Percentiles rank a stretch among this genome's conserved stretches.
phyloP scores from a whole-genome alignment of 2,888 invertebrate genomes.

The Lottia gigantea region DNA sequence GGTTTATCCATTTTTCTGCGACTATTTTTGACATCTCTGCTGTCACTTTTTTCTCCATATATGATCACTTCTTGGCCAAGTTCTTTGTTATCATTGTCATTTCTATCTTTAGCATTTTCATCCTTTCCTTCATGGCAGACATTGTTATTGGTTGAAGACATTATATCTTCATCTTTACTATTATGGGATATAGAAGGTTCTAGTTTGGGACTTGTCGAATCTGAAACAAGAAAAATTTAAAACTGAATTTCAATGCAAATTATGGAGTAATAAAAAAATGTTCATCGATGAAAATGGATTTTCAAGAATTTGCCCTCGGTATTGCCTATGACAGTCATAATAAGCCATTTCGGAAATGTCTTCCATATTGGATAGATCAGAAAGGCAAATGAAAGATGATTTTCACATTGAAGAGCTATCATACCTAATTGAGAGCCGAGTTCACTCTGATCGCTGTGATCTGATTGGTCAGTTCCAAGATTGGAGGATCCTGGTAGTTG shows the following conservation, averaged over 20 bases:
- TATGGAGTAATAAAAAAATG: no score
- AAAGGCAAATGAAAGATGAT: neutral
- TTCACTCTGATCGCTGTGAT: constrained; percentile 40
- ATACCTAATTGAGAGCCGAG: constrained; percentile 33
- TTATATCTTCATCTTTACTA: constrained; percentile 13
- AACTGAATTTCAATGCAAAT: no score
- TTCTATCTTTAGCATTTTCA: neutral
- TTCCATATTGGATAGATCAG: no score
- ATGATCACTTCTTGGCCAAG: neutral
- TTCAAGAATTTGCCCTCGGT: no score
- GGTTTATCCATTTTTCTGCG: constrained; percentile 66
- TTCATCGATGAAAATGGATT: no score
- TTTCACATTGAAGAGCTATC: neutral
- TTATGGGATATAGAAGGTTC: constrained; percentile 14
- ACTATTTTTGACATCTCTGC: constrained; percentile 55
- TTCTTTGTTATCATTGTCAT: constrained; percentile 9
- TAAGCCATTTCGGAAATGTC: no score
- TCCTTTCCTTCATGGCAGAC: neutral
- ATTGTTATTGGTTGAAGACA: no score
- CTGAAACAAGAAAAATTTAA: no score
- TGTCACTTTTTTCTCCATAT: neutral
- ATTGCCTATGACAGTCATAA: no score
- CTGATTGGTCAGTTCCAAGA: constrained; percentile 36
- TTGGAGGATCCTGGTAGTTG: constrained; percentile 73
- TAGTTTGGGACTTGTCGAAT: no score